Evolutionary conservation across 2,797 vertebrate species (phyloP).

Genomic region (Sus cebifrons): DNA sequence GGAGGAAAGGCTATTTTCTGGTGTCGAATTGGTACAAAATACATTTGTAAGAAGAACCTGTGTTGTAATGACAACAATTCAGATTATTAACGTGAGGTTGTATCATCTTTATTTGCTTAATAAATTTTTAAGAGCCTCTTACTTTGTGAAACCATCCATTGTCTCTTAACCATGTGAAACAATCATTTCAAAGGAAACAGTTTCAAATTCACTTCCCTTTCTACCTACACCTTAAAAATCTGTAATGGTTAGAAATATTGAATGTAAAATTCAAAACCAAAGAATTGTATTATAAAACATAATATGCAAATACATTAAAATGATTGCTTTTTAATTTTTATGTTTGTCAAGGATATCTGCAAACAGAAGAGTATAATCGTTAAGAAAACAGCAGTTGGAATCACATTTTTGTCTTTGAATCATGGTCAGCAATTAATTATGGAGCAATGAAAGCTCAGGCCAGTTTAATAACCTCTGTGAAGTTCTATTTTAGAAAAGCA

Average conservation of each 20-base stretch:
- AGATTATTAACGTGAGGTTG: not conserved
- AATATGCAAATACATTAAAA: not conserved
- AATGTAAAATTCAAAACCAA: not conserved
- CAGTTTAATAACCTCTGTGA: not conserved
- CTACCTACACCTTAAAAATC: not conserved
- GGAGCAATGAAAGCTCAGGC: not conserved
- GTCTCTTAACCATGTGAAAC: not conserved
- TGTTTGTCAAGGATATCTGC: not conserved
- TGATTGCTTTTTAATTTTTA: not conserved
- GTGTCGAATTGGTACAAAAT: not conserved
- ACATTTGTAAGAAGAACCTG: not conserved
- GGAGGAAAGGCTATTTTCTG: not conserved
- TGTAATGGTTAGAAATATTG: not conserved
- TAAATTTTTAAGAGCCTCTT: not conserved
- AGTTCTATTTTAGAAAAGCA: not conserved
- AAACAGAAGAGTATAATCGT: not conserved
- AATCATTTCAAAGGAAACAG: not conserved
- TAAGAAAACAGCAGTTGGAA: not conserved
- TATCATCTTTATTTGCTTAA: not conserved
- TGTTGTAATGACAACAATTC: not conserved
- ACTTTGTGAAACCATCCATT: not conserved
- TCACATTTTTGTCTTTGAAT: not conserved
- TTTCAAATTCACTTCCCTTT: conserved; percentile 7
- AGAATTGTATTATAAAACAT: not conserved
- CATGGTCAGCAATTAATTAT: not conserved